Base-by-base conservation (phyloP, 2,888 invertebrate species). In the Myathropa florea region DNA sequence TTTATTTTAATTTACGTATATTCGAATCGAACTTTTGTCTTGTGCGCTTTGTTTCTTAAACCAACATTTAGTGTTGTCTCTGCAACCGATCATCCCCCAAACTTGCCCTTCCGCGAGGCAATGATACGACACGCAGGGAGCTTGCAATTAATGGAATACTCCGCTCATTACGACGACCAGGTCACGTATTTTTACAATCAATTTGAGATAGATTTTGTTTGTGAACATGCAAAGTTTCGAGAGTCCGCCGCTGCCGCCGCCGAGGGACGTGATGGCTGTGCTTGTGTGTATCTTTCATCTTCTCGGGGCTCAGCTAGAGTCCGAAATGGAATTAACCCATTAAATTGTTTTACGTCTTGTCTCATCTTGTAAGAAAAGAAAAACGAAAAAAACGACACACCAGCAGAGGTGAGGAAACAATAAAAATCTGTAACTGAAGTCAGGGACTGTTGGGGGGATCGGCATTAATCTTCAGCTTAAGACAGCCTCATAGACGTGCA, bases 131-230 rank as follows among this genome's bases (percentile, higher is more conserved):
- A 46, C 72, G 46, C 78, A 83, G 60, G 71, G 68, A 46, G 46
- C 46, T 46, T 68, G 68, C 59, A 73, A 64, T 78, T 79, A 83
- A 83, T 83, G 72, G 63, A 63, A 60, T 71, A 18, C 53, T 36
- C 73, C 33, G 78, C 57, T 64, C 83, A 78, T 68, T 21, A 72
- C 12, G 21, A 46, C 53, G 78, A 79, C 68, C 78, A 78, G 33
- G 68, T 79, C 83, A 83, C 83, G 83, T 83, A 78, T 68, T 24
- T 14, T 64, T 23, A 26, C 61, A 67, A 39, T 67, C 71, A 67
- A 77, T 78, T 78, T 68, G 23, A 73, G 68, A 83, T 83, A 73
- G 63, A 83, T 68, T 78, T 78, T 55, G 18, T 14, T 60, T 28
- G 33, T 26, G 21, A 46, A 67, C 55, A 68, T 68, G 68, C 60